Evolutionary conservation across 1,140 invertebrate genomes (phyloP).

Genomic region (Alviniconcha marisindica): DNA sequence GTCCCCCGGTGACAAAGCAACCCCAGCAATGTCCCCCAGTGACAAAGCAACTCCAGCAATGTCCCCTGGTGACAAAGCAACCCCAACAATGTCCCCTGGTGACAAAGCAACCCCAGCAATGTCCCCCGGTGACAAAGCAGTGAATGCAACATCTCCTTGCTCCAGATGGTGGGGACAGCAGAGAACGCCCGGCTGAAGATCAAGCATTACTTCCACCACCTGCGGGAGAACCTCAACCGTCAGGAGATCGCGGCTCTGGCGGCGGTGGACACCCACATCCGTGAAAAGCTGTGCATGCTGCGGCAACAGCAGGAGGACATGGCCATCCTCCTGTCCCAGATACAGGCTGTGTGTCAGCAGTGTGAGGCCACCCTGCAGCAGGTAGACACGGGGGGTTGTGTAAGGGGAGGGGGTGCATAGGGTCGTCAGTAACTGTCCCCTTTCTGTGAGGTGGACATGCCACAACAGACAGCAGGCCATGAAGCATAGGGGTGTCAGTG

Average conservation of each 20-base stretch:
- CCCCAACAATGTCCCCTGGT: too few species aligned
- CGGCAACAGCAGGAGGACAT: constrained; percentile 81
- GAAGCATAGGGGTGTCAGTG: too few species aligned
- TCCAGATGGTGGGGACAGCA: constrained; percentile 75
- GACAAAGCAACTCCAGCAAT: too few species aligned
- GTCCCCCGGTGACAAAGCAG: too few species aligned
- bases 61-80: too few species aligned
- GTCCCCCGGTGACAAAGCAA: too few species aligned
- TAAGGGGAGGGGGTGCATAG: too few species aligned
- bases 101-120: too few species aligned
- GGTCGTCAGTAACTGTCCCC: background rate
- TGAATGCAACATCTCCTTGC: too few species aligned
- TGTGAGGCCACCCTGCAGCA: constrained; percentile 79
- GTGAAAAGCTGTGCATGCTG: constrained; percentile 80
- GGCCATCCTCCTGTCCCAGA: constrained; percentile 79
- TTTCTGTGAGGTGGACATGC: background rate
- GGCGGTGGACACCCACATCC: constrained; percentile 80
- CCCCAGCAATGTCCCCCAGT: too few species aligned
- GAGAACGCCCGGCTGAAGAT: constrained; percentile 77
- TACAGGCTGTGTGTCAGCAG: constrained; percentile 80
- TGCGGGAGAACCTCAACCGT: constrained; percentile 78
- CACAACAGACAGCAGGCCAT: too few species aligned
- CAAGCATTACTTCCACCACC: constrained; percentile 79
- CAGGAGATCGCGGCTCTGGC: constrained; percentile 80
- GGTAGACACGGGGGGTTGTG: constrained; percentile 46